Base-by-base conservation (phyloP, 2,888 invertebrate genomes). In the Stenchaetothrips biformis region DNA sequence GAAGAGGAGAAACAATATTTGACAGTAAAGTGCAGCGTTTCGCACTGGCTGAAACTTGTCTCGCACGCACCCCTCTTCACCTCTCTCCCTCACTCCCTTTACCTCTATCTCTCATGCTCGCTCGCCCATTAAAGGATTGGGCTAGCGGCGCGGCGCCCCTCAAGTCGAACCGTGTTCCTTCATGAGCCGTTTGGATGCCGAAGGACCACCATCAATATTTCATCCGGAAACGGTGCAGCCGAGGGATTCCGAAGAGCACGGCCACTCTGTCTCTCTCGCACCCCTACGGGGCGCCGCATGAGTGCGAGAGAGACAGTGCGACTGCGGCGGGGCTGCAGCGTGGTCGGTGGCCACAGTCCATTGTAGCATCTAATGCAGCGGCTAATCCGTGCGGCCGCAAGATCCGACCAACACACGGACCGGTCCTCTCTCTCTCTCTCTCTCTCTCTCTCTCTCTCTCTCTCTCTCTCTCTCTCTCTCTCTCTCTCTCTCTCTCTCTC, bases 321-420 rank as follows among this genome's bases (percentile, higher is more conserved):
- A 37, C 1, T 37, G n/a, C n/a, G n/a, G n/a, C n/a, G 37, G 37
- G 2, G 37, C 37, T 2, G 16, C 13, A 53, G 53, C 6, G 16
- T 6, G 6, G 16, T 1, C 11, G 67, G 67, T 18, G 25, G 25
- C 67, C 67, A 11, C 67, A 74, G 67, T 74, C 67, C 67, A 74
- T 74, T 74, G 67, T 74, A 74, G 67, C 67, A 11, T 74, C 67
- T 74, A 21, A 74, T 74, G 67, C 67, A 74, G 67, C 67, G n/a
- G 9, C 67, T 74, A 74, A 74, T 74, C 67, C 67, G 25, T 8
- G 67, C 0, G 37, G 37, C 37, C 37, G 37, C 37, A 37, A 37
- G 37, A 37, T 37, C 37, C 37, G 37, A 37, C 37, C 37, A 37
- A 37, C 37, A 37, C 37, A 37, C 37, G 37, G 37, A n/a, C n/a